Base-by-base conservation (phyloP, 1,140 invertebrate genomes). In the Sycophaga agraensis region DNA sequence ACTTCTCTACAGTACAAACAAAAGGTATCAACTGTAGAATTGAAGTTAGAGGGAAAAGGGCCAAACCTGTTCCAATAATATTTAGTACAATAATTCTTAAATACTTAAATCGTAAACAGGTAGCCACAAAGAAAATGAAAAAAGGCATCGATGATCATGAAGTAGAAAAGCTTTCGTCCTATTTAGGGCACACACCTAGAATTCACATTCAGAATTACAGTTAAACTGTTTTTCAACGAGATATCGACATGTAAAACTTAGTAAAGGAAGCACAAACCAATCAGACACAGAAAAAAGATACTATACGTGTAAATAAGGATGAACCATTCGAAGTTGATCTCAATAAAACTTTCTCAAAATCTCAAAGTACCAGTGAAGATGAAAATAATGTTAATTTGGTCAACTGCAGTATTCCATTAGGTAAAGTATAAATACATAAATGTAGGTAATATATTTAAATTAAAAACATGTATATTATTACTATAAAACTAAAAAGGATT, bases 101-200 rank as follows among this genome's bases (percentile, higher is more conserved):
- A 8, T 50, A 50, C 35, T 50, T 50, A 12, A 9, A 35, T 9
- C 45, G 63, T n/a, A 65, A 64, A 43, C 56, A 59, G 42, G 45
- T 64, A 8, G 63, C 19, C 71, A 58, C 66, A 35, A 21, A 50
- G 19, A 11, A 16, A 16, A 21, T 19, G 14, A 8, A 21, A 9
- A 0, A 35, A 50, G n/a, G n/a, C n/a, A n/a, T n/a, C n/a, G n/a
- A n/a, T n/a, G n/a, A n/a, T n/a, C n/a, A n/a, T n/a, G n/a, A 19
- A 17, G 16, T 50, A 9, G 31, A 50, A 50, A 35, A 50, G 11
- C 17, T 50, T 4, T 1, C 48, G 7, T 5, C 6, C 4, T 50
- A 17, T 37, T 2, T 50, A 2, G 21, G 31, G 14, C 31, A 50
- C 14, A 50, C 31, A 0, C n/a, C 26, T 4, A 35, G 17, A 21